Evolutionary conservation across 2,888 invertebrate genomes (phyloP), one percentile per base, ranked within the genome.

Genomic region (Dasypolia templi): DNA sequence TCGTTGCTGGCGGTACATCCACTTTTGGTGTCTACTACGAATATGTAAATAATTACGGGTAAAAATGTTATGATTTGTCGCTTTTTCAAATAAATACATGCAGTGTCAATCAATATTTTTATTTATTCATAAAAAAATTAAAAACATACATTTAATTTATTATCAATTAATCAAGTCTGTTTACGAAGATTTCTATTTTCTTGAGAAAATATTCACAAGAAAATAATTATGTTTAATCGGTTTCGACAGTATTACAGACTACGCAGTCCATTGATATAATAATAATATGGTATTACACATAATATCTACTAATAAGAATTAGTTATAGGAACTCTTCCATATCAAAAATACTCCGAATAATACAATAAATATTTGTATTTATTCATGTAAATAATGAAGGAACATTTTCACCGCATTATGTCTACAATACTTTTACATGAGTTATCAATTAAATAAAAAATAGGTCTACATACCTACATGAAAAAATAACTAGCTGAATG

Each of bases 81-180:
- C 69, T 42, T 35, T 58, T 77, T 77, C 61, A 72, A 80, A 81
- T 81, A 81, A 77, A 81, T 65, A 81, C 53, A 58, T 46, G 22
- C 66, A 19, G 11, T 59, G 35, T 53, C 11, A 65, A 77, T 42
- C 62, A 62, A 35, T 70, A 46, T 32, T 61, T 53, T 66, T 35
- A 81, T 65, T 81, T 59, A 68, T 19, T 79, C 6, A 49, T 56
- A 53, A 5, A 49, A 35, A 32, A 44, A 11, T 29, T 19, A 42
- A 22, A 74, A n/a, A 35, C 14, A n/a, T 32, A 42, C n/a, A 53
- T 58, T 44, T 51, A n/a, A n/a, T 49, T 51, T 3, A 66, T 66
- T 39, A n/a, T n/a, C n/a, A 19, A 66, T 29, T 12, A n/a, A 44
- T 29, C 17, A 32, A 49, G 32, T 64, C 17, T 64, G 17, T 6